These are phyloP conservation scores for Heliconius hortense DNA, from an alignment of 2,888 invertebrate genomes.

Conservation along the genomic window DNA sequence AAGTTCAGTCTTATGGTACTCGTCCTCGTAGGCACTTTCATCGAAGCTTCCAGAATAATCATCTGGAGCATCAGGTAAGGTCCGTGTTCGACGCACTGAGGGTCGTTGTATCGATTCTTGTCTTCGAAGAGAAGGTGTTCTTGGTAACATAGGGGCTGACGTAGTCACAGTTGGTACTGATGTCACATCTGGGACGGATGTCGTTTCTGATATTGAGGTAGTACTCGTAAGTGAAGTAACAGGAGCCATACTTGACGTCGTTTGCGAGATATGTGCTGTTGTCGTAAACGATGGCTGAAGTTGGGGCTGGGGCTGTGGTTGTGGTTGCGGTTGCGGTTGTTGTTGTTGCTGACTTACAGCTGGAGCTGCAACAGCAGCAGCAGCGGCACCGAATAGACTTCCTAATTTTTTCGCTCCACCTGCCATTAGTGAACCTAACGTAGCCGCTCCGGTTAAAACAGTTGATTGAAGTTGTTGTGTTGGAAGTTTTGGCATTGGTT, in stretches of 20 bases:
- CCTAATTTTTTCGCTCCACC: slow-evolving; percentile 78
- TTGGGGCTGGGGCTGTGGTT: slow-evolving; percentile 50
- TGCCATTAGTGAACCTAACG: slow-evolving; percentile 76
- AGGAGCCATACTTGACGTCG: slow-evolving; percentile 50
- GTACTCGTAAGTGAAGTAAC: slow-evolving; percentile 65
- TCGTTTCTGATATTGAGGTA: slow-evolving; percentile 59
- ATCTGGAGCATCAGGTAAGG: slow-evolving; percentile 76
- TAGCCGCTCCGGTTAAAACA: slow-evolving; percentile 74
- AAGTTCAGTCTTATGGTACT: slow-evolving; percentile 79
- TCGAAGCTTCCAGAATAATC: slow-evolving; percentile 71
- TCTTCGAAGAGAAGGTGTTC: slow-evolving; percentile 72
- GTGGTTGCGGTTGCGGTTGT: slow-evolving; percentile 62
- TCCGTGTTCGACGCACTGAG: slow-evolving; percentile 73
- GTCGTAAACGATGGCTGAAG: slow-evolving; percentile 43
- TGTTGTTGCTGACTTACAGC: slow-evolving; percentile 55
- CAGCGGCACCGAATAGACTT: slow-evolving; percentile 76
- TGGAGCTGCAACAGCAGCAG: slow-evolving; percentile 71
- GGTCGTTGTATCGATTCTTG: slow-evolving; percentile 80
- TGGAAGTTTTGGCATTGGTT: slow-evolving; percentile 65
- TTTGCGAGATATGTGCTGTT: slow-evolving; percentile 30
- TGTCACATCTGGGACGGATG: slow-evolving; percentile 72
- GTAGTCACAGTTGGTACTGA: slow-evolving; percentile 66
- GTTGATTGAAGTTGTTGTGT: slow-evolving; percentile 71
- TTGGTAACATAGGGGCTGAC: slow-evolving; percentile 66
- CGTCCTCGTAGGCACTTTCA: slow-evolving; percentile 81